A percentile compares a stretch with the other conserved stretches of the same genome.
Conservation (phyloP, 2,113 vertebrate species). For the Corapipo altera region DNA sequence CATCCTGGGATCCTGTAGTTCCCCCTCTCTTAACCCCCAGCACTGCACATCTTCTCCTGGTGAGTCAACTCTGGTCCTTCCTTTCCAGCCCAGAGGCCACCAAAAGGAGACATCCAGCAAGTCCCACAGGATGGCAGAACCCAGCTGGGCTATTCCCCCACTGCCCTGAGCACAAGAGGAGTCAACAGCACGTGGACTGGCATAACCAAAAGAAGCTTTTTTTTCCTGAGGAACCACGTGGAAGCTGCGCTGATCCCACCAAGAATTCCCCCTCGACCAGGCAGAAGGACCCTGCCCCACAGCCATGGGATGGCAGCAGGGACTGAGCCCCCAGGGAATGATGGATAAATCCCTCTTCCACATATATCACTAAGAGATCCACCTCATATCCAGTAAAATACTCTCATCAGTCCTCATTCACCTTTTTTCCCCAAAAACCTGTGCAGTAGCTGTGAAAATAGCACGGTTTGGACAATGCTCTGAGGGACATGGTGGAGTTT, state of each 20-base stretch:
- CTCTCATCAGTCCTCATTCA: not conserved
- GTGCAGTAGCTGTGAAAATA: not conserved
- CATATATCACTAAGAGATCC: rapidly evolving
- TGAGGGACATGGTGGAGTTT: not conserved
- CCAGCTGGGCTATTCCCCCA: not conserved
- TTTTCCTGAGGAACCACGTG: not conserved
- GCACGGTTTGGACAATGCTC: not conserved
- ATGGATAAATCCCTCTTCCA: not conserved
- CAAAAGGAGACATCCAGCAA: not conserved
- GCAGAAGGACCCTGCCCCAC: not conserved
- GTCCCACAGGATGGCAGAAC: rapidly evolving
- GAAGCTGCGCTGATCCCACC: not conserved
- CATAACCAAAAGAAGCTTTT: not conserved
- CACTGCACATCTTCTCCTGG: not conserved
- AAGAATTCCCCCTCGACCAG: too few species aligned
- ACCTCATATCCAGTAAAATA: not conserved
- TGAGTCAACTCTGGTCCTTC: not conserved
- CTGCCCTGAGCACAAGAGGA: rapidly evolving
- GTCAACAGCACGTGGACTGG: not conserved
- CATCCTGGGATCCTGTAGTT: rapidly evolving
- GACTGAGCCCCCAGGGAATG: not conserved
- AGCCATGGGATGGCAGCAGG: rapidly evolving
- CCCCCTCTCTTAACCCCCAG: too few species aligned
- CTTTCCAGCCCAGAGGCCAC: not conserved
- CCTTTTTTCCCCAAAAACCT: not conserved